phyloP scores from a whole-genome alignment of 2,113 vertebrate genomes.

The Cheilinus undulatus region DNA sequence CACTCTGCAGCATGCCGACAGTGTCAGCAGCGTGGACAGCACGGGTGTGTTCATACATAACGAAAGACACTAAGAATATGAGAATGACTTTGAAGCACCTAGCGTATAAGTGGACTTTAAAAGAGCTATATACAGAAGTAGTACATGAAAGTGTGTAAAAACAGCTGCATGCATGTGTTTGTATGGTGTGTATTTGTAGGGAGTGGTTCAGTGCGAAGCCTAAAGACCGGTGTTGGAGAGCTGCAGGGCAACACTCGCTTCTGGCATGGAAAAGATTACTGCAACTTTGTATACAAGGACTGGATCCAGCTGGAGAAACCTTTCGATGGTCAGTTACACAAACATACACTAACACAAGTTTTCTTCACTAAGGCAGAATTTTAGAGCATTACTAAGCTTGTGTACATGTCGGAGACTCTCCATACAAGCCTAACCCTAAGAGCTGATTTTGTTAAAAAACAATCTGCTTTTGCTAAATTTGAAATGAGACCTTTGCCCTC shows the following conservation, averaged over 20 bases:
- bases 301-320: constrained; percentile 93
- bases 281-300: constrained; percentile 97
- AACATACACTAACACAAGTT: constrained; percentile 8
- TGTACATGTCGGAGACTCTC: too few species aligned
- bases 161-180: not conserved
- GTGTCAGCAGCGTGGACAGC: constrained; percentile 91
- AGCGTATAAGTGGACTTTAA: too few species aligned
- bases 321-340: constrained; percentile 72
- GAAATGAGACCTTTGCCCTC: too few species aligned
- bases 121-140: too few species aligned
- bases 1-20: constrained; percentile 86
- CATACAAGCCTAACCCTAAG: too few species aligned
- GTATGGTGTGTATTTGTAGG: constrained; percentile 75
- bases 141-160: too few species aligned
- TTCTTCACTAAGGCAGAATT: too few species aligned
- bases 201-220: constrained; percentile 87
- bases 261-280: constrained; percentile 98
- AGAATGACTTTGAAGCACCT: too few species aligned
- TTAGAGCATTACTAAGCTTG: not conserved
- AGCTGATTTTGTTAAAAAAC: too few species aligned
- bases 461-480: too few species aligned
- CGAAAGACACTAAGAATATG: not conserved
- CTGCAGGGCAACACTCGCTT: constrained; percentile 94
- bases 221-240: constrained; percentile 92
- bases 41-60: constrained; percentile 62